These are phyloP conservation scores for Mimumesa dahlbomi DNA, from an alignment of 2,888 invertebrate species.

Conservation along the genomic window DNA sequence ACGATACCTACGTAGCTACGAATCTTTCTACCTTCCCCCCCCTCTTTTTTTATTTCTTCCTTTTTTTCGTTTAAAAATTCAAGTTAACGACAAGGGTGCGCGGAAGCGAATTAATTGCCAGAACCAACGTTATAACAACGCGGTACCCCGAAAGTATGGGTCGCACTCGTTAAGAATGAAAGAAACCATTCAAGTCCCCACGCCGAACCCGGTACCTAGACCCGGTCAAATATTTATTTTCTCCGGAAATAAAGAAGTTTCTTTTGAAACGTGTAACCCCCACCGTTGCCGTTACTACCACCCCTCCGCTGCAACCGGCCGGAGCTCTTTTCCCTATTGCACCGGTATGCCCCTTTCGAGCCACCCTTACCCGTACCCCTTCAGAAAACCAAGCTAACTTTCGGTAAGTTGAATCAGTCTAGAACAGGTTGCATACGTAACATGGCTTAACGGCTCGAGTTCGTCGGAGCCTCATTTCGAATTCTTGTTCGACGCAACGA, in stretches of 20 bases:
- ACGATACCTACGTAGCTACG: too few relatives aligned
- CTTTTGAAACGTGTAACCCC: conserved; percentile 52
- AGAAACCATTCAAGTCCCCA: conserved; percentile 63
- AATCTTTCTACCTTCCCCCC: too few relatives aligned
- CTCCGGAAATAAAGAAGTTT: conserved; percentile 63
- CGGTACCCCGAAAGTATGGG: conserved; percentile 26
- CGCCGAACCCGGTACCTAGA: conserved; percentile 18
- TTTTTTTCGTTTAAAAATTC: conserved; percentile 29
- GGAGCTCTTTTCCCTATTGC: conserved; percentile 17
- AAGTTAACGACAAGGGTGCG: conserved; percentile 23
- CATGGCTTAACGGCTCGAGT: conserved; percentile 27
- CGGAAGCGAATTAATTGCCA: conserved; percentile 54
- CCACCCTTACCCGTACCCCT: conserved; percentile 18
- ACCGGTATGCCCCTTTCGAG: conserved; percentile 9
- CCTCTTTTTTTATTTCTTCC: too few relatives aligned
- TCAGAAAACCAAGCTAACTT: conserved; percentile 49
- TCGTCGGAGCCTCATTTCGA: conserved; percentile 36
- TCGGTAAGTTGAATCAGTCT: conserved; percentile 53
- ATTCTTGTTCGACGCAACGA: conserved; percentile 30
- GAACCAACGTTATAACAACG: conserved; percentile 43
- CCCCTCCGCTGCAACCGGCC: conserved; percentile 22
- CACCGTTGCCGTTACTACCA: conserved; percentile 16
- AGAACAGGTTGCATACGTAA: conserved; percentile 52
- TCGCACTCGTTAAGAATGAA: conserved; percentile 66
- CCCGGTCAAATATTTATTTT: conserved; percentile 67